Evolutionary conservation across 1,140 invertebrate genomes (phyloP).

Genomic region (Pseudomyrmex cubaensis): DNA sequence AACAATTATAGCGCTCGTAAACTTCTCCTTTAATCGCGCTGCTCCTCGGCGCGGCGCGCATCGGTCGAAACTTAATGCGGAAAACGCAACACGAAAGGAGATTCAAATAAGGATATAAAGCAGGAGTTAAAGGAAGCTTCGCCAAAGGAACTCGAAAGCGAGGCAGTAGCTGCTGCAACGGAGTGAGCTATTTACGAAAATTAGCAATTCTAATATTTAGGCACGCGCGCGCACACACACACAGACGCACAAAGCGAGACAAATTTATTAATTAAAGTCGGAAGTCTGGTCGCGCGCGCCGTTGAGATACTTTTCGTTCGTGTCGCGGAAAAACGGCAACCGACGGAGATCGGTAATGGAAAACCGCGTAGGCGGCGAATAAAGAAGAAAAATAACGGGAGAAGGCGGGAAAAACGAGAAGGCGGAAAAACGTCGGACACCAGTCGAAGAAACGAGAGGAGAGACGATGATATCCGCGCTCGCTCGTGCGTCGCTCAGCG

Average conservation of each 20-base stretch:
- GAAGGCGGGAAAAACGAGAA: background rate
- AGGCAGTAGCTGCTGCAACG: slow-evolving; percentile 10
- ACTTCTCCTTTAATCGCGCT: slow-evolving; percentile 24
- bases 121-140: slow-evolving; percentile 25
- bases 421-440: background rate
- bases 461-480: slow-evolving; percentile 63
- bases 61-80: slow-evolving; percentile 24
- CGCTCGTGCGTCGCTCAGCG: slow-evolving; percentile 75
- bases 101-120: slow-evolving; percentile 50
- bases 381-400: slow-evolving; percentile 7
- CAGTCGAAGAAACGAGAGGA: background rate
- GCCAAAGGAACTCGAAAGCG: slow-evolving; percentile 33
- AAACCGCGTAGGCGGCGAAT: background rate
- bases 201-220: slow-evolving; percentile 78
- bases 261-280: slow-evolving; percentile 78
- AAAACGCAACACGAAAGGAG: slow-evolving; percentile 21
- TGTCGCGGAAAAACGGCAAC: background rate
- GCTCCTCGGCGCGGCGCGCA: slow-evolving; percentile 10
- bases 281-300: slow-evolving; percentile 47
- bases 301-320: slow-evolving; percentile 27
- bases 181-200: slow-evolving; percentile 73
- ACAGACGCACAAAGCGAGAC: slow-evolving; percentile 44
- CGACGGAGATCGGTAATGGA: background rate
- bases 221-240: background rate
- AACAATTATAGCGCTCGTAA: background rate